Evolutionary conservation across 2,888 invertebrate species (phyloP).

Genomic region (Pseudococcus jackbeardsleyi): DNA sequence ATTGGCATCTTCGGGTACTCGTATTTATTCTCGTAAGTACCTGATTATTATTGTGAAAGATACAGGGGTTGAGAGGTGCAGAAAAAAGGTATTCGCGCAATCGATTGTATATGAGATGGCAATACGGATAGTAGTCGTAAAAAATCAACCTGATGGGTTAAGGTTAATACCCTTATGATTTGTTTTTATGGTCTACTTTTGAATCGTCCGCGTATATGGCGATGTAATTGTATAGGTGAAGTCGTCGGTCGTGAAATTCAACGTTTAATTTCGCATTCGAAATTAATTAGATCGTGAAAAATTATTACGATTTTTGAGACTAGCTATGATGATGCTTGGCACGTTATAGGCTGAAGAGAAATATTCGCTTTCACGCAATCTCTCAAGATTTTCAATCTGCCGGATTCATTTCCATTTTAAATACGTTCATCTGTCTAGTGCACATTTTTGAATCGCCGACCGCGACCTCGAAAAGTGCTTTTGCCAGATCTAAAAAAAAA

Average conservation of each 20-base stretch:
- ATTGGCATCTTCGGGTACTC: not conserved
- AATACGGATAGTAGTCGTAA: not conserved
- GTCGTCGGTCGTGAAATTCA: constrained; percentile 27
- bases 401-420: not conserved
- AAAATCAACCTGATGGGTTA: constrained; percentile 15
- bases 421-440: not conserved
- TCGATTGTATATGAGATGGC: not conserved
- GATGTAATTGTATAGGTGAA: not conserved
- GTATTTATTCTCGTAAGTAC: not conserved
- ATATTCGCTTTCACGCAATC: constrained; percentile 18
- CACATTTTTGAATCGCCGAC: too few species aligned
- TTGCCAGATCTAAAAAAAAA: too few species aligned
- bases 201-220: not conserved
- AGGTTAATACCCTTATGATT: constrained; percentile 34
- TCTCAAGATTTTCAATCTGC: not conserved
- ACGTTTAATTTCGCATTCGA: constrained; percentile 27
- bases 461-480: too few species aligned
- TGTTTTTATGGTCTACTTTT: constrained; percentile 33
- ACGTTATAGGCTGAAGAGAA: not conserved
- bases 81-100: not conserved
- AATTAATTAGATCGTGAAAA: constrained; percentile 41
- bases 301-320: constrained; percentile 14
- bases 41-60: not conserved
- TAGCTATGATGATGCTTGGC: not conserved
- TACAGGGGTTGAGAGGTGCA: not conserved